phyloP scores from a whole-genome alignment of 2,113 vertebrate species.

The Phainopepla nitens region DNA sequence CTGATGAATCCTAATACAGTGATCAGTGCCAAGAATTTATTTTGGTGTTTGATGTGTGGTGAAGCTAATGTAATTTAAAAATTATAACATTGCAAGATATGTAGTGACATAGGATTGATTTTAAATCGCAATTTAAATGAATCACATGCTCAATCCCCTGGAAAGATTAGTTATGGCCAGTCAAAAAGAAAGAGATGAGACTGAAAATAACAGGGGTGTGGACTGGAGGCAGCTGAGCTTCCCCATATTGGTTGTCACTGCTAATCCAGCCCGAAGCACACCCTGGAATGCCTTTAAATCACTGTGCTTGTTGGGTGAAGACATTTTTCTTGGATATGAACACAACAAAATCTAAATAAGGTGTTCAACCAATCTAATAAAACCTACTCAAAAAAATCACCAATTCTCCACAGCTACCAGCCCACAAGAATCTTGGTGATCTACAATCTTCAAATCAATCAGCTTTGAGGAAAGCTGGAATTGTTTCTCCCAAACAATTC shows the following conservation, averaged over 20 bases:
- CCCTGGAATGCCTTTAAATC: not conserved
- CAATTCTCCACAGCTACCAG: not conserved
- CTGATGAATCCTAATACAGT: constrained; percentile 24
- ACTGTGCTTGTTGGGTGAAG: not conserved
- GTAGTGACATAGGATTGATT: constrained; percentile 65
- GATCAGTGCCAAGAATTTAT: constrained; percentile 47
- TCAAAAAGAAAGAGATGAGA: constrained; percentile 17
- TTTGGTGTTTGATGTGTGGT: constrained; percentile 21
- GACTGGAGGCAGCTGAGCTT: constrained; percentile 18
- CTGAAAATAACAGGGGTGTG: not conserved
- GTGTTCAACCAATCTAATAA: not conserved
- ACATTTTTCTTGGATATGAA: not conserved
- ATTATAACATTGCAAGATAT: constrained; percentile 45
- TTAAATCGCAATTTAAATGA: constrained; percentile 56
- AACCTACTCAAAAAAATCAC: not conserved
- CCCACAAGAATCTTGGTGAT: not conserved
- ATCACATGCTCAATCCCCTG: constrained; percentile 33
- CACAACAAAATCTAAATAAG: not conserved
- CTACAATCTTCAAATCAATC: constrained; percentile 8
- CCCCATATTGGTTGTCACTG: not conserved
- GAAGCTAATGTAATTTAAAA: constrained; percentile 65
- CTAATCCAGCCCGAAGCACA: not conserved
- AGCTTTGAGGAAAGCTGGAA: constrained; percentile 7
- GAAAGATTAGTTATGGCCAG: constrained; percentile 46
- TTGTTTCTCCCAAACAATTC: constrained; percentile 48